A percentile compares a stretch with the other conserved stretches of the same genome.
phyloP scores from a whole-genome alignment of 2,888 invertebrate species.

The Drosophila paucipuncta region DNA sequence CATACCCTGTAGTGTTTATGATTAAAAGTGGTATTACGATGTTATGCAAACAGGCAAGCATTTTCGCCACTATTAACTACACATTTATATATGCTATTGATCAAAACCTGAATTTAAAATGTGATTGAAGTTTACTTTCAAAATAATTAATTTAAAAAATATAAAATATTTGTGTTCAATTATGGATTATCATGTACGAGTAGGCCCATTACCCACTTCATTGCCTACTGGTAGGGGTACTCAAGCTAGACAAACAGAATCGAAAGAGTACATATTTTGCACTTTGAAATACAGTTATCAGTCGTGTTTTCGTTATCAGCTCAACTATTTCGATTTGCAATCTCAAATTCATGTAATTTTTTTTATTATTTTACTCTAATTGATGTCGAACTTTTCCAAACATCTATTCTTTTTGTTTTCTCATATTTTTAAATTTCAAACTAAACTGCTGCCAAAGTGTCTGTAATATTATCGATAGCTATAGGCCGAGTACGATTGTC shows the following conservation, averaged over 20 bases:
- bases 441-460: neutral
- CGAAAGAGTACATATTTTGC: neutral
- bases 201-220: neutral
- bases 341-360: neutral
- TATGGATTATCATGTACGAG: neutral
- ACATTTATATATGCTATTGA: neutral
- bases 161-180: neutral
- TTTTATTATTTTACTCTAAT: neutral
- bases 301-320: conserved; percentile 2
- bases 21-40: neutral
- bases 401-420: neutral
- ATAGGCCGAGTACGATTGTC: neutral
- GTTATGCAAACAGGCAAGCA: neutral
- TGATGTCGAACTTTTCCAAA: neutral
- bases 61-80: neutral
- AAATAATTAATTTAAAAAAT: neutral
- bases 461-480: conserved; percentile 7
- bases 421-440: neutral
- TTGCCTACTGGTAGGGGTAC: neutral
- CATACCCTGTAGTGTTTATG: neutral
- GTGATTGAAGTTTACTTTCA: neutral
- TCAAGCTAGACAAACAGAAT: no score
- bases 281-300: conserved; percentile 7
- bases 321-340: neutral
- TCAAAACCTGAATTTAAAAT: neutral